These are phyloP conservation scores for Poliocrania exsul DNA, from an alignment of 2,797 vertebrate species.

Conservation along the genomic window DNA sequence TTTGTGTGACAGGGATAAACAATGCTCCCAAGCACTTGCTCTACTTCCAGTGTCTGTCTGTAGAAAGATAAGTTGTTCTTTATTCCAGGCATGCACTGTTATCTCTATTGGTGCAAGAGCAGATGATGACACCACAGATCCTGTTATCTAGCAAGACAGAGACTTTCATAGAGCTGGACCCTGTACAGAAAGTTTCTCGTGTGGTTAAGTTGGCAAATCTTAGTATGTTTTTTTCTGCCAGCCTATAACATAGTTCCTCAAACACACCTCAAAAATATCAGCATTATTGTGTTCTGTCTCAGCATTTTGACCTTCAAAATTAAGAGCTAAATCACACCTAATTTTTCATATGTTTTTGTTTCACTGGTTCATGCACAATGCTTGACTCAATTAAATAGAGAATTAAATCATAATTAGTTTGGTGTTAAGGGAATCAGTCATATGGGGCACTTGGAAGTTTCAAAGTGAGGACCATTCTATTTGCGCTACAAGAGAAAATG, in stretches of 20 bases:
- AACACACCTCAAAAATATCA: background rate
- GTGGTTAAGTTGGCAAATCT: background rate
- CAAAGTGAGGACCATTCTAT: background rate
- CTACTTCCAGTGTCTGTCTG: rapidly evolving
- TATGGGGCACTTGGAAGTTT: background rate
- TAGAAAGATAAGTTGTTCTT: background rate
- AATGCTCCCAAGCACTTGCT: background rate
- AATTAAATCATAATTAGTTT: slow-evolving; percentile 67
- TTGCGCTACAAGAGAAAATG: background rate
- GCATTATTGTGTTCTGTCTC: slow-evolving; percentile 33
- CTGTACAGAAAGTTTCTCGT: background rate
- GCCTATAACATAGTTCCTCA: background rate
- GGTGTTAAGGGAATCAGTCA: slow-evolving; percentile 30
- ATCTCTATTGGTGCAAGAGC: background rate
- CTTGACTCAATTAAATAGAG: slow-evolving; percentile 61
- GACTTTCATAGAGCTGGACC: background rate
- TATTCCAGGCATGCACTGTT: background rate
- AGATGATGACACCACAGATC: background rate
- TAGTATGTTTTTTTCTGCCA: background rate
- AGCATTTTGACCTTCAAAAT: slow-evolving; percentile 65
- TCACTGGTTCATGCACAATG: slow-evolving; percentile 35
- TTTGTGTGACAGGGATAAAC: background rate
- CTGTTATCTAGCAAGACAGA: background rate
- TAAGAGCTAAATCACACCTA: background rate
- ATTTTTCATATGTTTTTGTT: background rate